Base-by-base conservation (phyloP, 2,113 vertebrate genomes). In the Cottus gobio region DNA sequence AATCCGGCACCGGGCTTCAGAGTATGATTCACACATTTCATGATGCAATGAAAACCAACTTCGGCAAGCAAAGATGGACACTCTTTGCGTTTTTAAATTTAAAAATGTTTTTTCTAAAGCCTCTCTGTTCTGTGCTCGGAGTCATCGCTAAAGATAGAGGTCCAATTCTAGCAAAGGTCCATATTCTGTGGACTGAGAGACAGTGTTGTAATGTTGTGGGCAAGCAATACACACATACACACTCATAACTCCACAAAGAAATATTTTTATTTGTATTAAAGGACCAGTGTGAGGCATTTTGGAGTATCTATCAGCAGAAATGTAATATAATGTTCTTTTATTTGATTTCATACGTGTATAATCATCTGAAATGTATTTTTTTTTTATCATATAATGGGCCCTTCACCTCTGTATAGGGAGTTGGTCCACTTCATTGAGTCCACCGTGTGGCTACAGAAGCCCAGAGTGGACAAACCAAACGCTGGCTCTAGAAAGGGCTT, bases 141-240 rank as follows among this genome's bases (percentile, higher is more conserved):
- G 28, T 74, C 30, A 24, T 46, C 42, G 50, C 11, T 62, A 56
- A 13, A 83, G 63, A 77, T 68, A 68, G 42, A 74, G 44, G 65
- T 81, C 62, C 0, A 37, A 11, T 42, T 54, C 22, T 24, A 30
- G 52, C 16, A 39, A 71, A 75, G 60, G 56, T 58, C 77, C 42
- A 20, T 65, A 24, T 42, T 54, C 20, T 58, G 30, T n/a, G 9
- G 28, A 44, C 36, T 63, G 30, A 56, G 73, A 68, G 26, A 48
- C 3, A 18, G 50, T 7, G 39, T 67, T 62, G 62, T n/a, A n/a
- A n/a, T n/a, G n/a, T n/a, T n/a, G n/a, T n/a, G n/a, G n/a, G n/a
- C 26, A 28, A 11, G 30, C 42, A 44, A 44, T 13, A 39, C 7
- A 34, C 28, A 37, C 18, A 44, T 13, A 39, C 7, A 34, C 28